Evolutionary conservation across 2,113 vertebrate species (phyloP).

Genomic region (Clupea harengus): DNA sequence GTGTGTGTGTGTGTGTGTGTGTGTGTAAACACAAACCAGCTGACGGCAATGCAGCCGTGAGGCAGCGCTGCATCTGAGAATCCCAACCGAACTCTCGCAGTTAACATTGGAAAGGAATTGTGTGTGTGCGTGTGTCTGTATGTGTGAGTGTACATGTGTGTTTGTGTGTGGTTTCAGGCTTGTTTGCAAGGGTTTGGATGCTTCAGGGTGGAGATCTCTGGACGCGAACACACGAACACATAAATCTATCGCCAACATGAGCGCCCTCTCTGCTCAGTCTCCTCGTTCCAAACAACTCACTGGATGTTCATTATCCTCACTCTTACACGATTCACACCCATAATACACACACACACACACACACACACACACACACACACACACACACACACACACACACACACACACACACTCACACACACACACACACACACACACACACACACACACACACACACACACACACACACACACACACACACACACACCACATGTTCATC

Average conservation of each 20-base stretch:
- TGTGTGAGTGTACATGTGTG: background rate
- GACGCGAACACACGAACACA: background rate
- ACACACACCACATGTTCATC: too few relatives aligned
- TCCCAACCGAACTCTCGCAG: background rate
- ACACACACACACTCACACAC: too few relatives aligned
- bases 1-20: too few relatives aligned
- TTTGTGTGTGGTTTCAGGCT: background rate
- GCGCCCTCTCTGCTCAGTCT: background rate
- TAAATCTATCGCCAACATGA: background rate
- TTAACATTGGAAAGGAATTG: background rate
- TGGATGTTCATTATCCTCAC: background rate
- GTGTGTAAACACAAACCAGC: background rate
- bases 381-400: too few relatives aligned
- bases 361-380: too few relatives aligned
- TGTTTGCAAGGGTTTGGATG: constrained; percentile 9
- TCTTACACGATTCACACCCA: too few relatives aligned
- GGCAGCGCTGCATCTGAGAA: background rate
- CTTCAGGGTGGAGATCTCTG: background rate
- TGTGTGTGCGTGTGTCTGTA: background rate
- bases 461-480: too few relatives aligned
- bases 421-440: too few relatives aligned
- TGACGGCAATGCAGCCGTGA: background rate
- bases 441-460: too few relatives aligned
- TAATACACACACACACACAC: too few relatives aligned
- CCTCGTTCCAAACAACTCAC: background rate